Percentiles rank a stretch among this genome's conserved stretches.
These are phyloP conservation scores for Menura novaehollandiae DNA, from an alignment of 2,113 vertebrate genomes.

Conservation along the genomic window DNA sequence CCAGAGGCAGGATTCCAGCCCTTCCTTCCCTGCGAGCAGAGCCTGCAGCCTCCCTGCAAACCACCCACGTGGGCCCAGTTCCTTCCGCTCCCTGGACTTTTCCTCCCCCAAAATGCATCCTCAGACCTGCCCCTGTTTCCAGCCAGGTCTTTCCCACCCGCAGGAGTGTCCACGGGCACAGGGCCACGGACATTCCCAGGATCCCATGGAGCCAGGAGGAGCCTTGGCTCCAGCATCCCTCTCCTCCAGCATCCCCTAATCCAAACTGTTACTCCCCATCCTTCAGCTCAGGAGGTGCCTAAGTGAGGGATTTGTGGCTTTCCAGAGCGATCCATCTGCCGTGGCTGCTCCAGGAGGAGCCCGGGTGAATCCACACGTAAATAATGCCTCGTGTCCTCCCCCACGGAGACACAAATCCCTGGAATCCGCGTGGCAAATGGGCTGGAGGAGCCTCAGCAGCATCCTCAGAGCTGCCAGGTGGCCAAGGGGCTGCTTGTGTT, in stretches of 20 bases:
- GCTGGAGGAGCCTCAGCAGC: not conserved
- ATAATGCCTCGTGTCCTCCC: not conserved
- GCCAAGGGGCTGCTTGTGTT: not conserved
- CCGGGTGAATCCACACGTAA: not conserved
- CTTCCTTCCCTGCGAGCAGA: fast-evolving
- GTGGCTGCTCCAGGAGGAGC: not conserved
- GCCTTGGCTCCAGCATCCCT: not conserved
- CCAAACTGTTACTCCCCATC: fast-evolving
- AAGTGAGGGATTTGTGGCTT: not conserved
- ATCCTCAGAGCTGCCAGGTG: not conserved
- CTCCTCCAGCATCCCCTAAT: not conserved
- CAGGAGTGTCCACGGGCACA: not conserved
- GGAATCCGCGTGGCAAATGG: not conserved
- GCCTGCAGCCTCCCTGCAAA: not conserved
- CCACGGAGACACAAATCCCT: not conserved
- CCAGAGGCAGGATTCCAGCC: not conserved
- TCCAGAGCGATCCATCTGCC: not conserved
- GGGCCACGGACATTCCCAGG: fast-evolving
- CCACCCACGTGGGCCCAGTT: fast-evolving
- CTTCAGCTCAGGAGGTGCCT: not conserved
- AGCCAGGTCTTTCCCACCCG: not conserved
- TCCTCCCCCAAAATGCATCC: not conserved
- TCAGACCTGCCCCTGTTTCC: not conserved
- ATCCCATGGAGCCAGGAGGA: not conserved
- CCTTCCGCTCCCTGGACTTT: not conserved